Evolutionary conservation across 2,797 vertebrate species (phyloP).

Genomic region (Eleutherodactylus coqui): DNA sequence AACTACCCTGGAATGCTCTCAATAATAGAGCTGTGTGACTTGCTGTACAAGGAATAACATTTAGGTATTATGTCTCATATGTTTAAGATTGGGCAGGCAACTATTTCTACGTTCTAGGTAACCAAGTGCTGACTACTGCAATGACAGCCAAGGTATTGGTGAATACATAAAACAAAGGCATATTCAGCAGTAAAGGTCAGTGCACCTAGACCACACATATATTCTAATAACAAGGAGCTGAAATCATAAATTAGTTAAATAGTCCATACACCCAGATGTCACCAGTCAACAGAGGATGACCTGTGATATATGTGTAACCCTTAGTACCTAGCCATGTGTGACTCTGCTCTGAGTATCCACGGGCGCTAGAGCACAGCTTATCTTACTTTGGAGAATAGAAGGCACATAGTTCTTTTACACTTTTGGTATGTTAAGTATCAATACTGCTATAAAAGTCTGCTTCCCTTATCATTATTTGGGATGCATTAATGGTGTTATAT

Average conservation of each 20-base stretch:
- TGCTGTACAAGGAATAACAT: background rate
- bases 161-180: constrained; percentile 30
- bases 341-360: constrained; percentile 20
- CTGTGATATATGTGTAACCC: constrained; percentile 44
- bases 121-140: background rate
- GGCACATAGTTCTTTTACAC: background rate
- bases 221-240: constrained; percentile 22
- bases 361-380: constrained; percentile 15
- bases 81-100: background rate
- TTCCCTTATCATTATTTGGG: background rate
- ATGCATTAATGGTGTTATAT: background rate
- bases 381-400: constrained; percentile 30
- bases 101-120: background rate
- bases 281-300: constrained; percentile 46
- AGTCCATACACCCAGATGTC: constrained; percentile 44
- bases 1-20: background rate
- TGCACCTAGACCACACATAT: constrained; percentile 34
- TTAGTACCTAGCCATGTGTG: constrained; percentile 42
- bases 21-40: too few species aligned
- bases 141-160: constrained; percentile 10
- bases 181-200: constrained; percentile 42
- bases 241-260: constrained; percentile 51
- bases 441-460: background rate
- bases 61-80: background rate
- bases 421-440: background rate